A percentile compares a stretch with the other conserved stretches of the same genome.
Conservation (phyloP, 2,113 vertebrate species). For the Stercorarius parasiticus region DNA sequence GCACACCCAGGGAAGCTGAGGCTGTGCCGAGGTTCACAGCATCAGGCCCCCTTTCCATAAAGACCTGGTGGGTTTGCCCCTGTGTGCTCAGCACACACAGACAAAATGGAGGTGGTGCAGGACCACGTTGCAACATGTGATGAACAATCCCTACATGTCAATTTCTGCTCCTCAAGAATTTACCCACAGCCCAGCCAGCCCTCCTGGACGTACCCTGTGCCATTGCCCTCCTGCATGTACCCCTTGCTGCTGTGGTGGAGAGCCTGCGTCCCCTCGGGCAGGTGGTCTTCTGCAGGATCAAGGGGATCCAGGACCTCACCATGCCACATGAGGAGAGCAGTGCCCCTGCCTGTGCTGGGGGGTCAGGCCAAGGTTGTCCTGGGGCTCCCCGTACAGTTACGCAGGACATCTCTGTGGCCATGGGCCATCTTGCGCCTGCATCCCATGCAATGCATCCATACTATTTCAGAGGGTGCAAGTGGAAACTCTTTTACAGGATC, state of each 20-base stretch:
- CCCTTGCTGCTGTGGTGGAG: accelerated
- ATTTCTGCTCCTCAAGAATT: not conserved
- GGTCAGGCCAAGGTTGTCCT: not conserved
- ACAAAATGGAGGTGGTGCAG: not conserved
- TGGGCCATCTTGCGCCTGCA: not conserved
- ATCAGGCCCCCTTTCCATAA: not conserved
- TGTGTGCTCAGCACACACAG: not conserved
- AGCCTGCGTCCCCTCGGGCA: not conserved
- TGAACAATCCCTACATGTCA: not conserved
- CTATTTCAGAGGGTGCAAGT: not conserved
- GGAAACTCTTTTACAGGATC: not conserved
- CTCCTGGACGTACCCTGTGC: not conserved
- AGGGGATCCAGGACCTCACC: not conserved
- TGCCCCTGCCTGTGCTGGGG: not conserved
- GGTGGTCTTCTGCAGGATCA: not conserved
- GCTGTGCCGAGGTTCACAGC: not conserved
- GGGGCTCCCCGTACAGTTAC: accelerated
- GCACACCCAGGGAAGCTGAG: accelerated
- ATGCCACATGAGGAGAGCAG: not conserved
- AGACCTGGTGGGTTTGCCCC: accelerated
- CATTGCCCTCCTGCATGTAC: not conserved
- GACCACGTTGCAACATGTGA: accelerated
- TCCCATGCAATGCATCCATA: accelerated
- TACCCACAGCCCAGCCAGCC: accelerated
- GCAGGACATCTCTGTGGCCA: accelerated